phyloP scores from a whole-genome alignment of 2,113 vertebrate species.

The Lampris megalopsis region DNA sequence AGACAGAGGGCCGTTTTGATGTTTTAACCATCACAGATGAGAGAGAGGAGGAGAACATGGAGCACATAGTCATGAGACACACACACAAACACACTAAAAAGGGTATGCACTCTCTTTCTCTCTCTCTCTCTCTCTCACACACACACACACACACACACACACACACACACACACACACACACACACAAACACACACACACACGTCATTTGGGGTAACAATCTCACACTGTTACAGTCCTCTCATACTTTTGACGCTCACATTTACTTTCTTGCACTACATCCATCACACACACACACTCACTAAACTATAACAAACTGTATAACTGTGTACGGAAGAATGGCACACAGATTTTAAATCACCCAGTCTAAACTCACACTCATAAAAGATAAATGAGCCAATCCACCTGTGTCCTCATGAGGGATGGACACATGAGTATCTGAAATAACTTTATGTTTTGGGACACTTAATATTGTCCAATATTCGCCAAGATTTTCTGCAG shows the following conservation, averaged over 20 bases:
- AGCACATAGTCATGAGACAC: conserved; percentile 65
- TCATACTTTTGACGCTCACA: conserved; percentile 14
- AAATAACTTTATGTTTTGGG: neutral
- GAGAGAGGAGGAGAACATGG: conserved; percentile 70
- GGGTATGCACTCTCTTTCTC: too few relatives aligned
- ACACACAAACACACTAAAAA: conserved; percentile 41
- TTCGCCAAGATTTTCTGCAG: neutral
- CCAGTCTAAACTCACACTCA: neutral
- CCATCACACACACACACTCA: conserved; percentile 3
- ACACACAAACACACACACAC: conserved; percentile 60
- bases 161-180: conserved; percentile 22
- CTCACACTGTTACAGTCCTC: conserved; percentile 30
- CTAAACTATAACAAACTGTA: neutral
- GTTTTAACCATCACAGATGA: conserved; percentile 84
- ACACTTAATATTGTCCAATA: neutral
- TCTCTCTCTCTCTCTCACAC: too few relatives aligned
- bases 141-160: too few relatives aligned
- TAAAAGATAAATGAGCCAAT: conserved; percentile 7
- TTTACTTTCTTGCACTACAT: too few relatives aligned
- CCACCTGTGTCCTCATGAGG: neutral
- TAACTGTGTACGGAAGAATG: neutral
- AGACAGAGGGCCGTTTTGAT: conserved; percentile 81
- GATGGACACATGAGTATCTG: neutral
- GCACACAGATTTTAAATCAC: neutral
- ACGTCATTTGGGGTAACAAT: conserved; percentile 63